Base-by-base conservation (phyloP, 2,113 vertebrate genomes). In the Thunnus thynnus region DNA sequence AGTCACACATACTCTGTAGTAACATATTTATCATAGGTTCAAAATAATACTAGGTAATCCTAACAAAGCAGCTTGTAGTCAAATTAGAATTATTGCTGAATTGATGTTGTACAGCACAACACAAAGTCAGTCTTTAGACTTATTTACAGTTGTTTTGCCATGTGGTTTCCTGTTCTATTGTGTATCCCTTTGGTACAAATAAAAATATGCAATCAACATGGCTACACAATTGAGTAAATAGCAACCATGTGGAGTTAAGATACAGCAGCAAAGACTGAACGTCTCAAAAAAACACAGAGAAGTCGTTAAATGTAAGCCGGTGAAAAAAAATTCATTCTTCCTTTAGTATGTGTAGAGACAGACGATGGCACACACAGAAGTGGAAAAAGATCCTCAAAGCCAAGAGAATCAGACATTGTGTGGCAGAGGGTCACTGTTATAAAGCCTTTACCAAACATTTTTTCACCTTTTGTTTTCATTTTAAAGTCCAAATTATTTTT, bases 121-220 rank as follows among this genome's bases (percentile, higher is more conserved):
- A 48, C 48, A 25, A 60, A 79, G 17, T 62, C 47, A 41, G 48
- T 32, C 18, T 0, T 46, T 14, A 72, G 3, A 46, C 13, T 6
- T 32, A 63, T 50, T 85, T 76, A 80, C 14, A 32, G 64, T 51
- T 64, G 54, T 62, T 62, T 82, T 27, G 57, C 55, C 8, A 1
- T 55, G 75, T 44, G 52, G 70, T 67, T 79, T 86, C n/a, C 72
- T 55, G 47, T 81, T 86, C 81, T 78, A 71, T 51, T 20, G 68
- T 20, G 30, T 47, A 50, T 76, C 68, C 74, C 77, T 60, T 83
- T 62, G 47, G 65, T 66, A 52, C 70, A 64, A 78, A 86, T 86
- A 72, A 84, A 84, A 69, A 80, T 6, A 27, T 61, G 69, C 72
- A 70, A 76, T 69, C 58, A 68, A n/a, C 55, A 13, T 22, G 57